Evolutionary conservation across 2,113 vertebrate genomes (phyloP).

Genomic region (Oncorhynchus nerka): DNA sequence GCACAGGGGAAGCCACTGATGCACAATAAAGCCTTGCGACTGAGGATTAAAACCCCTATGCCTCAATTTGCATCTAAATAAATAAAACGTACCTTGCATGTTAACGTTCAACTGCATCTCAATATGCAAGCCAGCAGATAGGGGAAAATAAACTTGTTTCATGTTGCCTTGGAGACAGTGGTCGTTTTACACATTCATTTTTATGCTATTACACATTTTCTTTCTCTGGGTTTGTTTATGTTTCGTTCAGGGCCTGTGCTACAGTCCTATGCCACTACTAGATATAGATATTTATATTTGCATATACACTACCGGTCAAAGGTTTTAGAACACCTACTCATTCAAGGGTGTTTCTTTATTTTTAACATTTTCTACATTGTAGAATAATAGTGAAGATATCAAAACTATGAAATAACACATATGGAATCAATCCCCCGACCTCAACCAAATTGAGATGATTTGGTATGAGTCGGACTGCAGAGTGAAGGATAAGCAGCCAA

Average conservation of each 20-base stretch:
- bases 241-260: background rate
- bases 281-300: background rate
- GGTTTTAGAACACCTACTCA: too few relatives aligned
- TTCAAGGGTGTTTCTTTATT: too few relatives aligned
- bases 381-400: too few relatives aligned
- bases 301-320: background rate
- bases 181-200: background rate
- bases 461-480: too few relatives aligned
- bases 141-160: slow-evolving; percentile 42
- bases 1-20: slow-evolving; percentile 40
- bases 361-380: too few relatives aligned
- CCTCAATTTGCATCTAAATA: slow-evolving; percentile 64
- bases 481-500: too few relatives aligned
- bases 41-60: slow-evolving; percentile 44
- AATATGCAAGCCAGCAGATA: slow-evolving; percentile 43
- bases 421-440: too few relatives aligned
- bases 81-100: slow-evolving; percentile 44
- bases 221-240: background rate
- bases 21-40: slow-evolving; percentile 50
- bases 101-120: slow-evolving; percentile 38
- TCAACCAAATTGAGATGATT: too few relatives aligned
- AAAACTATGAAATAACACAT: too few relatives aligned
- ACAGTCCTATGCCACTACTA: background rate
- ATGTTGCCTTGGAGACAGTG: slow-evolving; percentile 31
- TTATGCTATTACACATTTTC: background rate